A percentile compares a stretch with the other conserved stretches of the same genome.
Evolutionary conservation across 2,113 vertebrate genomes (phyloP).

Genomic region (Bombycilla garrulus): DNA sequence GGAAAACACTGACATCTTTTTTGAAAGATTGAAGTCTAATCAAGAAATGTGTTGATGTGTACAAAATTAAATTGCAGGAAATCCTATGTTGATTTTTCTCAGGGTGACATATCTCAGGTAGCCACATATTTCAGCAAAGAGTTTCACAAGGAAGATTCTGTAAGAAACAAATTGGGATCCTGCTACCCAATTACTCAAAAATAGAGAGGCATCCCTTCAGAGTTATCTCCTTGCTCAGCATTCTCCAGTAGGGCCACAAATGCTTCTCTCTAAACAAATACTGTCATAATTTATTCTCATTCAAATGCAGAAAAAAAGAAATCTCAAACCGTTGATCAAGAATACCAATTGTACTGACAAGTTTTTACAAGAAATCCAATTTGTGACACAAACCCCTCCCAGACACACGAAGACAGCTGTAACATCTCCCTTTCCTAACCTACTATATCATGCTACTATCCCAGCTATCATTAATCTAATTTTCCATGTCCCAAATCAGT

Average conservation of each 20-base stretch:
- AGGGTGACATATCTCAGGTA: constrained; percentile 7
- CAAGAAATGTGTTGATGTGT: constrained; percentile 22
- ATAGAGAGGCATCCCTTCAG: not conserved
- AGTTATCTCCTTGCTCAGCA: constrained; percentile 10
- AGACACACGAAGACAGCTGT: no score
- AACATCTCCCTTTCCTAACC: not conserved
- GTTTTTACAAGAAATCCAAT: not conserved
- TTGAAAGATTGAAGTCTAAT: constrained; percentile 26
- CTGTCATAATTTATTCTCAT: not conserved
- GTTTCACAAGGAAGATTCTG: not conserved
- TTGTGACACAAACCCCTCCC: not conserved
- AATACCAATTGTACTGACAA: not conserved
- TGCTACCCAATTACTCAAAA: constrained; percentile 34
- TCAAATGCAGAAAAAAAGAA: not conserved
- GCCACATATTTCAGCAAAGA: constrained; percentile 8
- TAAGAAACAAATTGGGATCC: constrained; percentile 22
- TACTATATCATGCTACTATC: not conserved
- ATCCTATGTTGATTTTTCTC: constrained; percentile 6
- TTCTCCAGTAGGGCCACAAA: not conserved
- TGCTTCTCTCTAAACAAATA: not conserved
- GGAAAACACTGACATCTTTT: constrained; percentile 1
- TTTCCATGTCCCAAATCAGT: not conserved
- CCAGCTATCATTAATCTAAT: not conserved
- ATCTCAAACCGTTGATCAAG: accelerated
- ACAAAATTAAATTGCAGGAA: constrained; percentile 41